Percentiles rank a stretch among this genome's conserved stretches.
Conservation (phyloP, 2,888 invertebrate species). For the Dorcus parallelipipedus region DNA sequence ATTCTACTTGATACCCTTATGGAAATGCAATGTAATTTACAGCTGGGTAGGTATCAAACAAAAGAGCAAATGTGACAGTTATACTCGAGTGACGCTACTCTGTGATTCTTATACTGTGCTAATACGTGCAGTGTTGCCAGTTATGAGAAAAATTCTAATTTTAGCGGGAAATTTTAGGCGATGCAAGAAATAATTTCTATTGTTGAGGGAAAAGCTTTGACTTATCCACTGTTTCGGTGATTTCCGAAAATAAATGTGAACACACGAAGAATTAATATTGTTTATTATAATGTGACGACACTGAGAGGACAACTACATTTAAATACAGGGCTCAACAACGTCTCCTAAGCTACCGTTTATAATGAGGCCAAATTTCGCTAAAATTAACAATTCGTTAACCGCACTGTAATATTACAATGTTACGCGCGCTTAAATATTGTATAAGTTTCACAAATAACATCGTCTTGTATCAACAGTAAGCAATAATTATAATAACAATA, state of each 20-base stretch:
- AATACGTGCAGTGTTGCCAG: no score
- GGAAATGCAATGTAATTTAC: no score
- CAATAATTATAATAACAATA: not conserved
- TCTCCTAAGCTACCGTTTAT: not conserved
- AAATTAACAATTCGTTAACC: not conserved
- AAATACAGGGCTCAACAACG: not conserved
- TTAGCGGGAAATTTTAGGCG: no score
- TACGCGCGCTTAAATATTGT: not conserved
- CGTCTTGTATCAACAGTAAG: not conserved
- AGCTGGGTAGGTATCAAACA: no score
- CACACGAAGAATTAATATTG: not conserved
- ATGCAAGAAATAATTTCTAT: no score
- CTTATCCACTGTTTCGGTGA: no score
- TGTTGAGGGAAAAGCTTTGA: no score
- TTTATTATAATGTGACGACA: not conserved
- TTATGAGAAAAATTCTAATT: no score
- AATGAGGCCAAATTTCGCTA: not conserved
- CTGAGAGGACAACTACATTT: not conserved
- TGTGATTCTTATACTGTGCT: no score
- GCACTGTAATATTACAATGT: not conserved
- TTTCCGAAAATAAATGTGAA: not conserved
- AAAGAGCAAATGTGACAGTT: no score
- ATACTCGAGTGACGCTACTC: no score
- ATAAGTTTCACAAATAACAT: not conserved
- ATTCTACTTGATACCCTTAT: no score